These are phyloP conservation scores for Dryomyza anilis DNA, from an alignment of 2,888 invertebrate species.

Conservation along the genomic window DNA sequence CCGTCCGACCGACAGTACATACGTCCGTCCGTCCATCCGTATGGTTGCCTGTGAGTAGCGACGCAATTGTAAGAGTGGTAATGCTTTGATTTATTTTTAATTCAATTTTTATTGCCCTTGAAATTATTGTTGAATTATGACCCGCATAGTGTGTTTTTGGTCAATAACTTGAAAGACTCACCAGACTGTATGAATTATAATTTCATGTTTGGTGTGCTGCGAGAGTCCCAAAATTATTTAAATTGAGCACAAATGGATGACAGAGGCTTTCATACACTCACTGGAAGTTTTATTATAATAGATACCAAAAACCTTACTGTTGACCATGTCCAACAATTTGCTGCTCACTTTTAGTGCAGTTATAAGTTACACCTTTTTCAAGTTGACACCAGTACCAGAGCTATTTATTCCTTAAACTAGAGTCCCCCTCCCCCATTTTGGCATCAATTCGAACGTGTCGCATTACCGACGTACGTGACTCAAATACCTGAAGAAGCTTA, in stretches of 20 bases:
- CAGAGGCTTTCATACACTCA: no score
- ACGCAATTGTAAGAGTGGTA: not conserved
- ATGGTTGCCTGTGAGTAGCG: not conserved
- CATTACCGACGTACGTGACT: slow-evolving; percentile 27
- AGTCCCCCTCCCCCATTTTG: not conserved
- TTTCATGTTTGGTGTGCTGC: not conserved
- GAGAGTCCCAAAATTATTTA: not conserved
- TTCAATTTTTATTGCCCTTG: slow-evolving; percentile 30
- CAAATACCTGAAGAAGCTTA: slow-evolving; percentile 8
- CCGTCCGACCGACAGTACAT: no score
- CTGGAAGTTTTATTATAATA: no score
- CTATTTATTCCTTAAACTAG: no score
- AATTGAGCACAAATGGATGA: no score
- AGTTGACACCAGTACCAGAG: not conserved
- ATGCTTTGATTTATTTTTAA: slow-evolving; percentile 29
- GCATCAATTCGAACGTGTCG: slow-evolving; percentile 23
- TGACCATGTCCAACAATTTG: no score
- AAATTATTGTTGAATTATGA: slow-evolving; percentile 25
- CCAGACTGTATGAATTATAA: slow-evolving; percentile 18
- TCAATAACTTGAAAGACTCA: slow-evolving; percentile 9
- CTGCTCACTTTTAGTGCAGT: no score
- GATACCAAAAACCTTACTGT: no score
- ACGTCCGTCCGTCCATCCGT: not conserved
- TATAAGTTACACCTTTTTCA: not conserved
- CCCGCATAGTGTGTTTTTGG: not conserved